phyloP scores from a whole-genome alignment of 2,797 vertebrate genomes.

The Simalia tracyae region DNA sequence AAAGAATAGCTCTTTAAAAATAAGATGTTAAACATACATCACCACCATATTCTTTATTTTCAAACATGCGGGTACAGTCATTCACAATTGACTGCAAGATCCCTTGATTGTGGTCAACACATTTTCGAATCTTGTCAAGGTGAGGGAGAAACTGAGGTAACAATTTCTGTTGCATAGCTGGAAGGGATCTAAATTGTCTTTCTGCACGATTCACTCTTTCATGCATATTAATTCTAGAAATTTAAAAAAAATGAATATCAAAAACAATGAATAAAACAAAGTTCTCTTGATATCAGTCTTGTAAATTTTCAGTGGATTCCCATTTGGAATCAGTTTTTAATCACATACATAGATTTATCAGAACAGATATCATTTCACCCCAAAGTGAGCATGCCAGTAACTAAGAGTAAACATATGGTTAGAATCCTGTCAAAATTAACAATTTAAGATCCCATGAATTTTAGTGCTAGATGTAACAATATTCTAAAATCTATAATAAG shows the following conservation, averaged over 20 bases:
- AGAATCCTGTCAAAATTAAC: background rate
- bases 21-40: slow-evolving; percentile 78
- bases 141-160: slow-evolving; percentile 88
- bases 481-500: background rate
- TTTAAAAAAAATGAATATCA: slow-evolving; percentile 44
- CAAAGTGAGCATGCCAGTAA: background rate
- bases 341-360: background rate
- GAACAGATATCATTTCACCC: background rate
- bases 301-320: background rate
- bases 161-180: slow-evolving; percentile 84
- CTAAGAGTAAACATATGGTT: background rate
- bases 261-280: background rate
- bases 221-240: slow-evolving; percentile 86
- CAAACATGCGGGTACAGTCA: slow-evolving; percentile 96
- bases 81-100: slow-evolving; percentile 90
- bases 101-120: slow-evolving; percentile 93
- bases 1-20: background rate
- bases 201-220: slow-evolving; percentile 93
- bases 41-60: slow-evolving; percentile 95
- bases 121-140: slow-evolving; percentile 84
- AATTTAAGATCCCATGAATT: background rate
- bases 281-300: background rate
- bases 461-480: background rate
- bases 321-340: background rate
- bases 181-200: slow-evolving; percentile 87